Evolutionary conservation across 2,797 vertebrate species (phyloP), one percentile per base, ranked within the genome.

Genomic region (Gobionotothen gibberifrons): DNA sequence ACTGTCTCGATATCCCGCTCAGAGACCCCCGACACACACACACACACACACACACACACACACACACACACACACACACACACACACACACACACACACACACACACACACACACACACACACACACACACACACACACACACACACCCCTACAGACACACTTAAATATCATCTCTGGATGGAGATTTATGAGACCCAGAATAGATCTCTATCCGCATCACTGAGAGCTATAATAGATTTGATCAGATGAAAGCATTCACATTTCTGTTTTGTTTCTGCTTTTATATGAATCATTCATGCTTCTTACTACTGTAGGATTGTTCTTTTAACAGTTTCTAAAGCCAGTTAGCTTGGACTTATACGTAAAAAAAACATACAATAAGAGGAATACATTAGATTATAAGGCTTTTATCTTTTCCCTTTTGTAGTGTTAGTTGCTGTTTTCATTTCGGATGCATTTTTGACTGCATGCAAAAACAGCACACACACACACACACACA

Each of bases 1-100:
- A 85, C 32, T 39, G 29, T 69, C 43, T 47, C 12, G 1, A 52
- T 66, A 82, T 70, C 78, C 76, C 48, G 58, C 72, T 75, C 19
- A 48, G 77, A 60, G 9, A 72, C 36, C 56, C 43, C 39, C 19
- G 43, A 8, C 32, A 36, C 6, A 36, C 32, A 36, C 8, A 36
- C 16, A 44, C 42, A 12, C 49, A 60, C 26, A 54, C 49, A 49
- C 29, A 48, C 72, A 69, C 43, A 68, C 60, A 40, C 29, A 26
- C 36, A 58, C 36, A 42, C 55, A 58, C 54, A 40, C 54, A 48
- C 9, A 11, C 11, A 39, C 12, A 4, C 32, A 36, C 6, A 36
- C 32, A 36, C 8, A 36, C 17, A 44, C 42, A 12, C 49, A 60
- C 26, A 54, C 49, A 49, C 29, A 48, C 72, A 69, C 43, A 68